Evolutionary conservation across 2,888 invertebrate species (phyloP), one percentile per base, ranked within the genome.

Genomic region (Hirtodrosophila histrioides): DNA sequence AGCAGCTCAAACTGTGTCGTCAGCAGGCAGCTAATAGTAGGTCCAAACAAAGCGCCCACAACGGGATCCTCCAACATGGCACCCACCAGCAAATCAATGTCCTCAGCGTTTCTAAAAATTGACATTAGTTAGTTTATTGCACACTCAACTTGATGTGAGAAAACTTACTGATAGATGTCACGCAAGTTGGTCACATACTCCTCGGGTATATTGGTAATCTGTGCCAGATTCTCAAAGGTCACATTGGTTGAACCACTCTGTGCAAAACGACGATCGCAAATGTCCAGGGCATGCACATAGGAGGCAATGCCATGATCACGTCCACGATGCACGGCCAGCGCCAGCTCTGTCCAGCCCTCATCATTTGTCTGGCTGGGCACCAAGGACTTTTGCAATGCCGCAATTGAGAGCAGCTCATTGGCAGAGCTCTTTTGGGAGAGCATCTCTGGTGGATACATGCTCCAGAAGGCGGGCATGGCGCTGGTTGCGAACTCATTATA

Each of bases 21-120:
- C 8, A 98, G 89, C 6, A 98, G 93, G 85, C 98, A 98, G n/a
- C 95, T 95, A 51, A 98, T 94, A 0, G 98, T 98, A 0, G 96
- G 95, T 1, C 98, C 98, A 4, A 98, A 95, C 0, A 97, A 94
- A 0, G 96, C 95, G 4, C 97, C 97, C 0, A 95, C 94, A 0
- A 93, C 93, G 0, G 97, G 95, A 54, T 93, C 94, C 91, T 98
- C 98, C 69, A 97, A 93, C 9, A 97, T 92, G 3, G 96, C 97
- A 33, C 96, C 98, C 4, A 96, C 94, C 82, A 98, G 93, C 10
- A 98, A 92, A 89, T 98, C 98, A 12, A 98, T 93, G 83, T 98
- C 97, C 76, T 95, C 94, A 1, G 95, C 93, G 56, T 92, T 93
- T 60, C 94, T 94, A 78, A 69, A 92, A 9, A 1, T 3, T 6